These are phyloP conservation scores for Kobus ellipsiprymnus DNA, from an alignment of 2,113 vertebrate species.

Conservation along the genomic window DNA sequence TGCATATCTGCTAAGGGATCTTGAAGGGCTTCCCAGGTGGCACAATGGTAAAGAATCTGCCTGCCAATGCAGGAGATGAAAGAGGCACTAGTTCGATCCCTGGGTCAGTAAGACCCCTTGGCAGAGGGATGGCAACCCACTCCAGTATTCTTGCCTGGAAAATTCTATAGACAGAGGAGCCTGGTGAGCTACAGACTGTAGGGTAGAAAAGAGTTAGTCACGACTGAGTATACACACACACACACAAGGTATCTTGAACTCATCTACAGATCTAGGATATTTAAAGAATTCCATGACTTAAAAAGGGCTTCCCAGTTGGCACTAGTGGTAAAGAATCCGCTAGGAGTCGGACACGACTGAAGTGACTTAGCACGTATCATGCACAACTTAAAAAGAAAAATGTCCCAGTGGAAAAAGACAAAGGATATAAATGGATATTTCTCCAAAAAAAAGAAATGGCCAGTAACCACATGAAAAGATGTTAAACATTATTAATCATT, in stretches of 20 bases:
- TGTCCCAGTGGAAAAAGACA: not conserved
- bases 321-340: not conserved
- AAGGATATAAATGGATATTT: not conserved
- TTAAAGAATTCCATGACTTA: not conserved
- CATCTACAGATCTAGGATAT: not conserved
- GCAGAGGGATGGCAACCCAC: not conserved
- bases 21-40: not conserved
- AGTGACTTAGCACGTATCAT: not conserved
- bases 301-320: not conserved
- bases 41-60: not conserved
- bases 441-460: not conserved
- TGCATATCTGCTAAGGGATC: not conserved
- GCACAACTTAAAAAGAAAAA: constrained; percentile 2
- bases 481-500: not conserved
- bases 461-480: not conserved
- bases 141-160: not conserved
- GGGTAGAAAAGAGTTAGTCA: not conserved
- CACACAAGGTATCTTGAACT: not conserved
- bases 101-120: not conserved
- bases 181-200: not conserved
- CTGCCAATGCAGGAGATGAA: not conserved
- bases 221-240: not conserved
- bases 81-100: not conserved
- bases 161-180: not conserved
- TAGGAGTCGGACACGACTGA: not conserved